These are phyloP conservation scores for Limnephilus marmoratus DNA, from an alignment of 2,888 invertebrate genomes.

Conservation along the genomic window DNA sequence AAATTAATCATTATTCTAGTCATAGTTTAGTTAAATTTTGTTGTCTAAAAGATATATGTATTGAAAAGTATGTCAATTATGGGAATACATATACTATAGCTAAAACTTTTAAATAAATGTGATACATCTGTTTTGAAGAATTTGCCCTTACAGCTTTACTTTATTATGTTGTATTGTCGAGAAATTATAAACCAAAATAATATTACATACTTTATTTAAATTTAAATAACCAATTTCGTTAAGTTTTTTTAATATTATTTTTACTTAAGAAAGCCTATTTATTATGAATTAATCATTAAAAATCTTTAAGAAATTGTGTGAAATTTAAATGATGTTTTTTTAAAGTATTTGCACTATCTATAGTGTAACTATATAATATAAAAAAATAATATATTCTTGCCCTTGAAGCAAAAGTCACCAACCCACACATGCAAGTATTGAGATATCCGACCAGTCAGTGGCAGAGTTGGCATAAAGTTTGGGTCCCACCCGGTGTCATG, in stretches of 20 bases:
- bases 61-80: conserved; percentile 59
- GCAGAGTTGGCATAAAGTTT: too few relatives aligned
- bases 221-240: neutral
- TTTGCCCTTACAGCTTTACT: neutral
- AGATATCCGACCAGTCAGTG: too few relatives aligned
- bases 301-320: neutral
- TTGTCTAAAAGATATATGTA: conserved; percentile 40
- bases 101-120: conserved; percentile 19
- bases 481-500: too few relatives aligned
- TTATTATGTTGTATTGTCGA: neutral
- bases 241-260: neutral
- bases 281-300: neutral
- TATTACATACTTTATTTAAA: neutral
- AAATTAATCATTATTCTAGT: conserved; percentile 23
- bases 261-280: neutral
- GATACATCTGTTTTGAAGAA: conserved; percentile 33
- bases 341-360: neutral
- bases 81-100: conserved; percentile 26
- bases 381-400: too few relatives aligned
- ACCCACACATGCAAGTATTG: too few relatives aligned
- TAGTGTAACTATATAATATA: too few relatives aligned
- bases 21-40: conserved; percentile 11
- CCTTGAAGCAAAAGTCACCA: too few relatives aligned
- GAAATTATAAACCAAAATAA: neutral
- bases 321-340: neutral